These are phyloP conservation scores for Hemicrepidius hirtus DNA, from an alignment of 2,888 invertebrate genomes.

Conservation along the genomic window DNA sequence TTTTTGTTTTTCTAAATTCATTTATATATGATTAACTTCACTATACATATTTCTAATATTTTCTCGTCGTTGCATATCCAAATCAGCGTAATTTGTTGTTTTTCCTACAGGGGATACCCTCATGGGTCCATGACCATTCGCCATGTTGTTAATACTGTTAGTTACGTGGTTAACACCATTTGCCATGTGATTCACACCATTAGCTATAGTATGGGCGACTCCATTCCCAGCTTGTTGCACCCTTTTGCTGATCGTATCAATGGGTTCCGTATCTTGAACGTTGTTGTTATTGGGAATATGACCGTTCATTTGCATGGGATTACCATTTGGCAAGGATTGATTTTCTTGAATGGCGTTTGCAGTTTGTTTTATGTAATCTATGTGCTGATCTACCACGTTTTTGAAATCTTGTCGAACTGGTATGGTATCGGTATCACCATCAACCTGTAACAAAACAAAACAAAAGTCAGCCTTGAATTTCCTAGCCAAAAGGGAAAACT, in stretches of 20 bases:
- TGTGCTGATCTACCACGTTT: slow-evolving; percentile 80
- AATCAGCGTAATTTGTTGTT: slow-evolving; percentile 63
- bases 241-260: slow-evolving; percentile 67
- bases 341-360: slow-evolving; percentile 34
- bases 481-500: too few species aligned
- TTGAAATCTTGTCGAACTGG: slow-evolving; percentile 87
- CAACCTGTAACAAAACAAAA: slow-evolving; percentile 76
- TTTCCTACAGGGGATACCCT: slow-evolving; percentile 64
- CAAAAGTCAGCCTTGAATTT: too few species aligned
- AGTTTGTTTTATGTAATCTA: slow-evolving; percentile 76
- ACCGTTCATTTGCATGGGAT: slow-evolving; percentile 57
- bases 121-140: slow-evolving; percentile 59
- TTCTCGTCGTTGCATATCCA: slow-evolving; percentile 60
- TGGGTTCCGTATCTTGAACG: slow-evolving; percentile 58
- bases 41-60: slow-evolving; percentile 64
- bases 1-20: slow-evolving; percentile 56
- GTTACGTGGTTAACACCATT: slow-evolving; percentile 73
- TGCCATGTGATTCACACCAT: slow-evolving; percentile 68
- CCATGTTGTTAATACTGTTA: slow-evolving; percentile 71
- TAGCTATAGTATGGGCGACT: slow-evolving; percentile 56
- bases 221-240: slow-evolving; percentile 62
- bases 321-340: slow-evolving; percentile 42
- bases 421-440: slow-evolving; percentile 88
- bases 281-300: slow-evolving; percentile 54
- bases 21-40: slow-evolving; percentile 67